Base-by-base conservation (phyloP, 2,888 invertebrate genomes). In the Strigamia crassipes region DNA sequence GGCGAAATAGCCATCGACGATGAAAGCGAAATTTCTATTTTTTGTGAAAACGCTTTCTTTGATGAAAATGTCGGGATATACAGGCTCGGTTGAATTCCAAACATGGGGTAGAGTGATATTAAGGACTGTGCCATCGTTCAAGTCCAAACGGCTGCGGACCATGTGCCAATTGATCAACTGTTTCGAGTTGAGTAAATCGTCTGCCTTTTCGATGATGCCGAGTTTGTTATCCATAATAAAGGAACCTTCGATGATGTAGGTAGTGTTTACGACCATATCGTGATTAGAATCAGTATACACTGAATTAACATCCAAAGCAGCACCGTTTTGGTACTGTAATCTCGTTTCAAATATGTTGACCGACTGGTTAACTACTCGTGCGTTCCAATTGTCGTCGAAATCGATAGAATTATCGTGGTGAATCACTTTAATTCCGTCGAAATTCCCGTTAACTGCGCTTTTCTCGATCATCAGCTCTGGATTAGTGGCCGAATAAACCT, bases 81-180 rank as follows among this genome's bases (percentile, higher is more conserved):
- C 95, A 86, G 96, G 96, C 88, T 96, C 96, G 86, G 96, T 95
- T 86, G 96, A 96, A 85, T 96, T 93, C 96, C 96, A 96, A 0
- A 97, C 97, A 85, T 96, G 96, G 0, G 99, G 99, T 51, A 99
- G 89, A 13, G 93, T 91, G 6, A 99, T 91, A 86, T 95, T 93
- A 84, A 99, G 93, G 0, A 99, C 99, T 13, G 96, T 96, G 34
- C 91, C 91, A 83, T 90, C 90, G 86, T 98, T 99, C 84, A 94
- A 91, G 86, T 95, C 94, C 83, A 99, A 92, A 0, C 93, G 92
- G 83, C 94, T 94, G 86, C 96, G 94, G 87, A 94, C 94, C 78
- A 98, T 88, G 34, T 94, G 90, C 91, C 99, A 99, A 87, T 98
- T 96, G 90, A 97, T 99, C 0, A 99, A 90, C 89, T 99, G 99